phyloP scores from a whole-genome alignment of 53 echinoderm and acorn worm genomes.

The Antedon mediterranea region DNA sequence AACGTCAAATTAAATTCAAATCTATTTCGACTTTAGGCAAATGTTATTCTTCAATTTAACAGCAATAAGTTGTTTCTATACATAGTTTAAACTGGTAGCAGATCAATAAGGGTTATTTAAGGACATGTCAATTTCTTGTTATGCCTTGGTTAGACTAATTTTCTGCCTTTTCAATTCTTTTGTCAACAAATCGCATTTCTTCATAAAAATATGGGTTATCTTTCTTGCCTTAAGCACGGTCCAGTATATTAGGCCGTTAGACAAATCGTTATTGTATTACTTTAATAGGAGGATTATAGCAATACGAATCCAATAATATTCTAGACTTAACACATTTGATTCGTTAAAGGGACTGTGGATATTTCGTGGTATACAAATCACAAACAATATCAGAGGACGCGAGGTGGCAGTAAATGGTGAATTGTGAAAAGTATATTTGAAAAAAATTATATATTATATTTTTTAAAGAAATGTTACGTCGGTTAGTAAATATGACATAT shows the following conservation, averaged over 20 bases:
- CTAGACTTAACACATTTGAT: background rate
- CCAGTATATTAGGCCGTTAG: background rate
- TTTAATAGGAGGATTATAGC: background rate
- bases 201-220: background rate
- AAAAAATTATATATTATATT: too few species aligned
- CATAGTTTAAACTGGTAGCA: background rate
- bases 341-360: background rate
- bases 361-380: too few species aligned
- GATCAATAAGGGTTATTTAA: background rate
- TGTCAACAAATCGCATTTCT: background rate
- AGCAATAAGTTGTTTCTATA: background rate
- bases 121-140: background rate
- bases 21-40: background rate
- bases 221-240: background rate
- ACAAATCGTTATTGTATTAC: background rate
- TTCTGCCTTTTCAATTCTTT: background rate
- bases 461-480: too few species aligned
- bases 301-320: background rate
- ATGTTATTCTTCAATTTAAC: background rate
- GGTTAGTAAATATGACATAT: too few species aligned
- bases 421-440: too few species aligned
- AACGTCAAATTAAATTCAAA: background rate
- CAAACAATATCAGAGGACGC: too few species aligned
- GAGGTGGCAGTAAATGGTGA: too few species aligned
- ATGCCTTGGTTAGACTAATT: background rate